Evolutionary conservation across 2,113 vertebrate genomes (phyloP).

Genomic region (Nymphicus hollandicus): DNA sequence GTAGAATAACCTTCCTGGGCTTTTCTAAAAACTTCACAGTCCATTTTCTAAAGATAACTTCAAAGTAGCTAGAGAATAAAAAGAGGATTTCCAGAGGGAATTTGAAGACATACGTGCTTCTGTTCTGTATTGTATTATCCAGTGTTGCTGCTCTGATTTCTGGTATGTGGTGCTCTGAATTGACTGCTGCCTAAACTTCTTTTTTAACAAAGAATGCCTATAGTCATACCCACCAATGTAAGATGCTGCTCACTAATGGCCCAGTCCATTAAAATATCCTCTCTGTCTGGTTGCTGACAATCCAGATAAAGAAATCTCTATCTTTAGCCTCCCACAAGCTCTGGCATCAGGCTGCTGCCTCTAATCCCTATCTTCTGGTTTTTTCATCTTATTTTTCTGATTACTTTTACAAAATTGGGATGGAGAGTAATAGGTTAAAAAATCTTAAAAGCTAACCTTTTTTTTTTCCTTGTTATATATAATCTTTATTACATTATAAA

Average conservation of each 20-base stretch:
- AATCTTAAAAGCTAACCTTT: not conserved
- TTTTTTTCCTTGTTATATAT: not conserved
- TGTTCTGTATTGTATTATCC: not conserved
- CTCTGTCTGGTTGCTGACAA: not conserved
- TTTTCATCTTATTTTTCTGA: not conserved
- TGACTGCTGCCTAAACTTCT: not conserved
- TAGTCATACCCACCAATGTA: not conserved
- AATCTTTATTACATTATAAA: not conserved
- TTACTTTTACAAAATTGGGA: too few relatives aligned
- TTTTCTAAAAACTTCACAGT: not conserved
- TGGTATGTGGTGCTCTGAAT: not conserved
- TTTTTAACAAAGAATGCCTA: not conserved
- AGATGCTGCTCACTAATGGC: not conserved
- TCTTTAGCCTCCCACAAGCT: not conserved
- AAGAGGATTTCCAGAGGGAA: not conserved
- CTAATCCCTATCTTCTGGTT: not conserved
- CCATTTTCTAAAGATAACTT: not conserved
- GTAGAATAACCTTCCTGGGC: not conserved
- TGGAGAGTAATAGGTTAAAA: not conserved
- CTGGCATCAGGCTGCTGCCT: not conserved
- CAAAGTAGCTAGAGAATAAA: not conserved
- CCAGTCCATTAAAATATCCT: not conserved
- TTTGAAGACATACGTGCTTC: not conserved
- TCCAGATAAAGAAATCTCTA: not conserved
- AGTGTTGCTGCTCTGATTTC: not conserved